phyloP scores from a whole-genome alignment of 1,140 invertebrate species.

The Gonatopus flavifemur region DNA sequence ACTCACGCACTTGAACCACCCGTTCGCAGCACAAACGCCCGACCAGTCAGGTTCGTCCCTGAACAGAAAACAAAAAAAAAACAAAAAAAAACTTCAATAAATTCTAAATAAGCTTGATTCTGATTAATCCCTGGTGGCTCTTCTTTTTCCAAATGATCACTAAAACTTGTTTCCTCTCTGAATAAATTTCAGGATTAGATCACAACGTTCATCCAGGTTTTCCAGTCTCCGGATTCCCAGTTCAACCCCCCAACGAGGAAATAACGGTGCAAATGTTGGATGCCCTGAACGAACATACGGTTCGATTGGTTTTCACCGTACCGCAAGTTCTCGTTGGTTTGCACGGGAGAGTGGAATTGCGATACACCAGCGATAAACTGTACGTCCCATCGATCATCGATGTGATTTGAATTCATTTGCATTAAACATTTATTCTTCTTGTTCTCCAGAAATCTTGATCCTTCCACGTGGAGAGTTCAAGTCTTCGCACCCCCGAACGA shows the following conservation, averaged over 20 bases:
- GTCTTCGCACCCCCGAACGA: conserved; percentile 82
- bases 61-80: conserved; percentile 15
- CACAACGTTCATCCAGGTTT: conserved; percentile 35
- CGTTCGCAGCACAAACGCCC: conserved; percentile 44
- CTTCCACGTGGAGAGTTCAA: conserved; percentile 76
- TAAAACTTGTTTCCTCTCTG: not conserved
- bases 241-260: conserved; percentile 49
- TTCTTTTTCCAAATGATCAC: not conserved
- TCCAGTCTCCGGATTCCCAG: conserved; percentile 34
- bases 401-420: not conserved
- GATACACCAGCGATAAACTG: conserved; percentile 74
- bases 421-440: conserved; percentile 1
- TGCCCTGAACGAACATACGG: conserved; percentile 74
- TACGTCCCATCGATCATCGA: too few relatives aligned
- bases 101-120: not conserved
- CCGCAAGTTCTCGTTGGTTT: conserved; percentile 80
- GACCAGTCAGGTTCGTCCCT: conserved; percentile 57
- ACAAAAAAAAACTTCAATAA: too few relatives aligned
- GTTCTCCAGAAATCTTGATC: conserved; percentile 64
- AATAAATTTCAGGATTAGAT: conserved; percentile 35
- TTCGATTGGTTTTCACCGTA: conserved; percentile 79
- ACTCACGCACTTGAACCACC: conserved; percentile 46
- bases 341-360: conserved; percentile 78
- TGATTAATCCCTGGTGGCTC: not conserved
- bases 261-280: conserved; percentile 70